Evolutionary conservation across 2,888 invertebrate species (phyloP).

Genomic region (Caenorhabditis becei): DNA sequence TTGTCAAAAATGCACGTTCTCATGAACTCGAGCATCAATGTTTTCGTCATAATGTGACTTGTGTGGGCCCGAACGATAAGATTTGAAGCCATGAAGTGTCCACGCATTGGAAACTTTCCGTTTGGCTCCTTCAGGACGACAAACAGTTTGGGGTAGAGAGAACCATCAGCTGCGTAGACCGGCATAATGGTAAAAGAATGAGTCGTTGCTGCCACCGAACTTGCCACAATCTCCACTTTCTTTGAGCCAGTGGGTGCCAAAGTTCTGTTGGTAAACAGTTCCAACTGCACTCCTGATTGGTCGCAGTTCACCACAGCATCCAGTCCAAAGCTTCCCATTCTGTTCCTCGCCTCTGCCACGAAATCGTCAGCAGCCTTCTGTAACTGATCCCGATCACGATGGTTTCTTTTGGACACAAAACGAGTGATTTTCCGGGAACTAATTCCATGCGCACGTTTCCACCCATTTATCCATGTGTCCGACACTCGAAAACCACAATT

Average conservation of each 20-base stretch:
- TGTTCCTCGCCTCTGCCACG: not conserved
- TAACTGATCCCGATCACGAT: not conserved
- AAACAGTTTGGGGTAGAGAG: slow-evolving; percentile 23
- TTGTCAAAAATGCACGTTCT: slow-evolving; percentile 5
- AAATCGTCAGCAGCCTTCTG: not conserved
- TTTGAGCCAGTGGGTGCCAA: not conserved
- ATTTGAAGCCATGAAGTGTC: slow-evolving; percentile 18
- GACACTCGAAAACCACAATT: slow-evolving; percentile 1
- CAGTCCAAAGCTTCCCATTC: not conserved
- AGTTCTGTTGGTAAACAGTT: slow-evolving; percentile 5
- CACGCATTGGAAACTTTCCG: slow-evolving; percentile 35
- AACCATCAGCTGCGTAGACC: slow-evolving; percentile 33
- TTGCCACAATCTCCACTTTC: not conserved
- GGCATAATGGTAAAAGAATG: slow-evolving; percentile 37
- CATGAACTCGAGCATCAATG: slow-evolving; percentile 35
- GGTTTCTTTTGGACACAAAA: not conserved
- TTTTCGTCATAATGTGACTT: slow-evolving; percentile 51
- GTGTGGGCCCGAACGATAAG: slow-evolving; percentile 21
- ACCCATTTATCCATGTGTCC: not conserved
- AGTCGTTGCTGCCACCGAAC: not conserved
- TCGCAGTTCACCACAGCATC: slow-evolving; percentile 4
- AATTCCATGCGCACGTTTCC: not conserved
- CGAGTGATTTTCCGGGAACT: slow-evolving; percentile 19
- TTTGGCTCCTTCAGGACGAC: slow-evolving; percentile 33
- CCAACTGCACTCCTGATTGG: slow-evolving; percentile 12